Evolutionary conservation across 2,888 invertebrate species (phyloP), one percentile per base, ranked within the genome.

Genomic region (Hetaerina titia): DNA sequence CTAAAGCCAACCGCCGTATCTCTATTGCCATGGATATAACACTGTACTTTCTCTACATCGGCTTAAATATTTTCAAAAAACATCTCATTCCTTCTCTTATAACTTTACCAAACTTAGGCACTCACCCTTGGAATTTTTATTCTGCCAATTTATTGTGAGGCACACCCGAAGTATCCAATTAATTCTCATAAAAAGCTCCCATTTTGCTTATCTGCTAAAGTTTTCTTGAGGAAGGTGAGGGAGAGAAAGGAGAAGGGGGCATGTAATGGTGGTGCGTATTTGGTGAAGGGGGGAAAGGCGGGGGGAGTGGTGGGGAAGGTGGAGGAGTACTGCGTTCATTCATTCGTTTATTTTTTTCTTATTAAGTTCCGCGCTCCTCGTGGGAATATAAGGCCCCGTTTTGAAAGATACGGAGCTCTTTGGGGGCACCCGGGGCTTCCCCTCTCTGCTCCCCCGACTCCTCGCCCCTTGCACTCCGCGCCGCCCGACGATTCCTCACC

Each of bases 71-170:
- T 81, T 31, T 31, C 13, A 31, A 81, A 81, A 81, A 81, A 81
- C 11, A 31, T 81, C 31, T 7, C 4, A 81, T 81, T 31, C 9
- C 81, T 25, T 31, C 81, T 81, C 81, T 81, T 31, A 31, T 25
- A 81, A 81, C 25, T 81, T 81, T 31, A 6, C 81, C 81, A 13
- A 81, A 15, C 25, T 31, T 13, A 81, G 45, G 4, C 25, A 81
- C 81, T 13, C 13, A 31, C 81, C 25, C 81, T 81, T 15, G 31
- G 31, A 25, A 31, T 81, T 81, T 31, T 81, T 31, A 81, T 81
- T 81, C 31, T 81, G 81, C 81, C 81, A 81, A 81, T 81, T 81
- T 81, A 81, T 81, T 81, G 81, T 81, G 81, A 25, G 81, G 25
- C 81, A 81, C 69, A 25, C 81, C 81, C 81, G 13, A 81, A 81